Evolutionary conservation across 1,140 invertebrate genomes (phyloP).

Genomic region (Phymastichus coffea): DNA sequence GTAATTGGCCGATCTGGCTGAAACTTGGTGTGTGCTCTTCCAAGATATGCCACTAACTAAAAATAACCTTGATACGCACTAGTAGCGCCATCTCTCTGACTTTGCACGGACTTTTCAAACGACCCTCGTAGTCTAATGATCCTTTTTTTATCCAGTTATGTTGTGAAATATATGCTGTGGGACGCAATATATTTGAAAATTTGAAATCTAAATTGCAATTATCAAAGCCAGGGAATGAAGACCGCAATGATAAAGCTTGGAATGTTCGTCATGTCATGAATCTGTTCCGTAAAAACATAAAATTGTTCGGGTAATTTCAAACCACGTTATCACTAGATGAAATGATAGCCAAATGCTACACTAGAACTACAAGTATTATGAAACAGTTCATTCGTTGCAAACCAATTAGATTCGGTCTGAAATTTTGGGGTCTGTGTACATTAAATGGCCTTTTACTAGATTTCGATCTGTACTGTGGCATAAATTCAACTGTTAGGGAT

Average conservation of each 20-base stretch:
- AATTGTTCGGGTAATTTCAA: constrained; percentile 17
- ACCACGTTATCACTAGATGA: constrained; percentile 21
- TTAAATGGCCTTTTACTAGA: constrained; percentile 26
- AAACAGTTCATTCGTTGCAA: constrained; percentile 27
- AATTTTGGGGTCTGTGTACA: constrained; percentile 28
- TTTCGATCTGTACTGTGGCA: constrained; percentile 31
- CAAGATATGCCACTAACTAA: too few species aligned
- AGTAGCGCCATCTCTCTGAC: too few species aligned
- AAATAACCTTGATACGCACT: too few species aligned
- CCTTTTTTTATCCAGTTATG: constrained; percentile 10
- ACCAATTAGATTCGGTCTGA: constrained; percentile 27
- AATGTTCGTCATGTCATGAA: constrained; percentile 9
- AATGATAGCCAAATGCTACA: constrained; percentile 27
- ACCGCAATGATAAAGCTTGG: constrained; percentile 23
- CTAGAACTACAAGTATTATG: constrained; percentile 2
- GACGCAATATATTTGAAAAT: neutral
- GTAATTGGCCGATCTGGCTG: too few species aligned
- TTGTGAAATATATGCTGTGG: constrained; percentile 4
- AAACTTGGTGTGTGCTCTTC: too few species aligned
- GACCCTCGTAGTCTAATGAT: constrained; percentile 10
- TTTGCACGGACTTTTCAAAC: too few species aligned
- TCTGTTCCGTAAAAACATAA: constrained; percentile 26
- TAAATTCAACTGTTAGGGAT: constrained; percentile 16
- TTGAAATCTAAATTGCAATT: constrained; percentile 16
- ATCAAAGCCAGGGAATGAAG: constrained; percentile 15